A percentile compares a stretch with the other conserved stretches of the same genome.
These are phyloP conservation scores for Cyrtorhinus lividipennis DNA, from an alignment of 1,140 invertebrate species.

Conservation along the genomic window DNA sequence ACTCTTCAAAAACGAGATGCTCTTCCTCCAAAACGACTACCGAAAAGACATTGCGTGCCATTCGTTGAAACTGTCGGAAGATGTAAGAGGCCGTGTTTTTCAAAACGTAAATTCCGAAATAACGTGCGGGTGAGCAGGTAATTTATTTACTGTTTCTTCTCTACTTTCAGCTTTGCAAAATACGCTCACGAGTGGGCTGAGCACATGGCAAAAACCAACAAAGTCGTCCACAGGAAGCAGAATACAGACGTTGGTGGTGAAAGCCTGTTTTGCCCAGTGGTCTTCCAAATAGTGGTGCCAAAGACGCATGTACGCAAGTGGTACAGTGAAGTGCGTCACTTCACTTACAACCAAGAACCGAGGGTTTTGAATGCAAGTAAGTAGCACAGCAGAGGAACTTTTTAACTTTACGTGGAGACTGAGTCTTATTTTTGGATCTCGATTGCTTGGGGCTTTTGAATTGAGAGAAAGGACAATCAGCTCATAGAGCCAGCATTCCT, in stretches of 20 bases:
- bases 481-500: no score
- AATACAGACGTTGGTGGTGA: slow-evolving; percentile 40
- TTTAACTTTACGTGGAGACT: no score
- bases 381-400: neutral
- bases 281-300: slow-evolving; percentile 44
- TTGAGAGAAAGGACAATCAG: no score
- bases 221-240: slow-evolving; percentile 46
- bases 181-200: slow-evolving; percentile 56
- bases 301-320: slow-evolving; percentile 49
- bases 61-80: slow-evolving; percentile 49
- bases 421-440: no score
- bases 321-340: slow-evolving; percentile 48
- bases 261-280: slow-evolving; percentile 43
- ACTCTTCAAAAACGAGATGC: slow-evolving; percentile 42
- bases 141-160: no score
- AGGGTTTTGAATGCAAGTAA: slow-evolving; percentile 17
- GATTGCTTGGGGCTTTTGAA: no score
- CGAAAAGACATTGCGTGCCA: slow-evolving; percentile 51
- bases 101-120: no score
- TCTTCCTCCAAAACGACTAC: slow-evolving; percentile 62
- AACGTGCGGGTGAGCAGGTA: no score
- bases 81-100: no score
- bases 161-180: slow-evolving; percentile 35
- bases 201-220: slow-evolving; percentile 50
- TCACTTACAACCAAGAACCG: slow-evolving; percentile 41